Evolutionary conservation across 2,797 vertebrate species (phyloP), one percentile per base, ranked within the genome.

Genomic region (Gephyroberyx darwinii): DNA sequence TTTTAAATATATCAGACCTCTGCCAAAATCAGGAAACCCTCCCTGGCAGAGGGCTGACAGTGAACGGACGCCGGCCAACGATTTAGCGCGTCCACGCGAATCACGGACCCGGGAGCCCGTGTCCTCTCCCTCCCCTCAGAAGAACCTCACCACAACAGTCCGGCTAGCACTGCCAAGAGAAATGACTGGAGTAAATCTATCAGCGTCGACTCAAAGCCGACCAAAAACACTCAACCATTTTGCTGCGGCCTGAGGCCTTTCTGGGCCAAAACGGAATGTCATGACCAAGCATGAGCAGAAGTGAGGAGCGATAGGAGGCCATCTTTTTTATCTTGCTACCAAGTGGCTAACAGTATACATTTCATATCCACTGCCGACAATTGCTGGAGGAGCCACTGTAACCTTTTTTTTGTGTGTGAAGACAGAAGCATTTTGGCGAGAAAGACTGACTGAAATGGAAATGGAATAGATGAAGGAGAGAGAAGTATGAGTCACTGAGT

Each of bases 151-250:
- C 85, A 83, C 86, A 78, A 76, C 79, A 68, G 80, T 80, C 82
- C 55, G 75, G 75, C 10, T 77, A 2, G 3, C 41, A 14, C 85
- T 80, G 89, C 84, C 84, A 90, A 71, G 74, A 71, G 68, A 86
- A 82, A 89, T 69, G 60, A 84, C 65, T 63, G 66, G 71, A 87
- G 78, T 77, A 70, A 83, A 86, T 87, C 65, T 69, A 66, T 79
- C 41, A 71, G 79, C 59, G 76, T 81, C 83, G 80, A 79, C 59
- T 85, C 67, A 65, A 72, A 76, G 82, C 75, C 55, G 52, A 83
- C 72, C 73, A 65, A 67, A 84, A 80, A 78, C 57, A 54, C 71
- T 54, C 52, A 33, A 5, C 16, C 26, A 65, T 58, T 76, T 72
- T 66, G 19, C 61, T 81, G 61, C 61, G 5, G 70, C 77, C 75